Evolutionary conservation across 1,140 invertebrate species (phyloP).

Genomic region (Charaxes varanes): DNA sequence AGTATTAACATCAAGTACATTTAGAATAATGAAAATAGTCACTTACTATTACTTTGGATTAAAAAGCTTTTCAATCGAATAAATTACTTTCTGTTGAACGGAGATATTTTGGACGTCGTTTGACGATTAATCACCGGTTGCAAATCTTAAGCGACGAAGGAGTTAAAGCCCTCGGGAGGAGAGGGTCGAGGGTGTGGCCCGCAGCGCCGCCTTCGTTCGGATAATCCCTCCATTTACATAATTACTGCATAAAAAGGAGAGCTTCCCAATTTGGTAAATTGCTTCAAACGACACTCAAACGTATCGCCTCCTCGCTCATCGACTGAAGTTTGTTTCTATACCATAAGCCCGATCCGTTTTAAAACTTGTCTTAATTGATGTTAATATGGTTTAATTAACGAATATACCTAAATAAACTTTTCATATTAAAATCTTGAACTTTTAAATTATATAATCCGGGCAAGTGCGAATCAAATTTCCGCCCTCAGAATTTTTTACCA

Average conservation of each 20-base stretch:
- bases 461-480: too few relatives aligned
- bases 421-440: too few relatives aligned
- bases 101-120: slow-evolving; percentile 43
- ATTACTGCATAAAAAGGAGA: slow-evolving; percentile 71
- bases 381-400: too few relatives aligned
- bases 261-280: slow-evolving; percentile 72
- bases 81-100: slow-evolving; percentile 51
- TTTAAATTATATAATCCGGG: too few relatives aligned
- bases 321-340: too few relatives aligned
- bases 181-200: slow-evolving; percentile 59
- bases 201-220: slow-evolving; percentile 57
- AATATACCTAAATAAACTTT: too few relatives aligned
- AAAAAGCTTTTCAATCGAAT: slow-evolving; percentile 51
- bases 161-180: slow-evolving; percentile 46
- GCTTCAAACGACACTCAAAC: slow-evolving; percentile 59
- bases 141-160: slow-evolving; percentile 58
- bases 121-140: slow-evolving; percentile 66
- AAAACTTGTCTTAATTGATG: too few relatives aligned
- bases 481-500: too few relatives aligned
- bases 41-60: neutral
- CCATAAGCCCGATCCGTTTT: too few relatives aligned
- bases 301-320: slow-evolving; percentile 30
- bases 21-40: neutral
- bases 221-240: slow-evolving; percentile 73
- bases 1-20: too few relatives aligned